Percentiles rank a stretch among this genome's conserved stretches.
These are phyloP conservation scores for Apamea epomidion DNA, from an alignment of 2,888 invertebrate genomes.

Conservation along the genomic window DNA sequence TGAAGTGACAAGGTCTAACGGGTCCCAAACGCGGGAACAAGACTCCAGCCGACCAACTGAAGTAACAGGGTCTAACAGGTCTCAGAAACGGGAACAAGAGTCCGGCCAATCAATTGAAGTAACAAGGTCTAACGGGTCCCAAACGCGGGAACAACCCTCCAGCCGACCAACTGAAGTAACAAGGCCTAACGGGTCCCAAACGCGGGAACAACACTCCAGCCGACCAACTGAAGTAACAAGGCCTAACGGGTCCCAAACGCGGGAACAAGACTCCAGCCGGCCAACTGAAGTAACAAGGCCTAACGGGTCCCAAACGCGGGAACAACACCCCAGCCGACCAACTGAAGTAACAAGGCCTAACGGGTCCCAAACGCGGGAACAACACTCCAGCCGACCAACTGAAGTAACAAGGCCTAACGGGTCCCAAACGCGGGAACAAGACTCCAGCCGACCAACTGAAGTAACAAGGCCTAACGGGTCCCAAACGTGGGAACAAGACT, in stretches of 20 bases:
- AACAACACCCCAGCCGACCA: not conserved
- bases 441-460: not conserved
- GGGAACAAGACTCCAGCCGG: not conserved
- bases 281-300: not conserved
- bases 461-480: not conserved
- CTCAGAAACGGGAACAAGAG: not conserved
- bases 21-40: not conserved
- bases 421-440: not conserved
- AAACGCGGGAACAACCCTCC: not conserved
- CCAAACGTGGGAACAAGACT: not conserved
- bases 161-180: not conserved
- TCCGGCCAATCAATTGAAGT: not conserved
- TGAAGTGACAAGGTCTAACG: not conserved
- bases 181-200: not conserved
- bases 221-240: not conserved
- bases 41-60: not conserved
- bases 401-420: not conserved
- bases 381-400: not conserved
- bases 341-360: not conserved
- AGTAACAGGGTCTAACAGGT: accelerated
- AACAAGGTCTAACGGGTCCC: not conserved
- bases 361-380: not conserved
- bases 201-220: not conserved
- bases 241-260: not conserved
- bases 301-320: not conserved